A percentile compares a stretch with the other conserved stretches of the same genome.
These are phyloP conservation scores for Gobius niger DNA, from an alignment of 2,113 vertebrate species.

Conservation along the genomic window DNA sequence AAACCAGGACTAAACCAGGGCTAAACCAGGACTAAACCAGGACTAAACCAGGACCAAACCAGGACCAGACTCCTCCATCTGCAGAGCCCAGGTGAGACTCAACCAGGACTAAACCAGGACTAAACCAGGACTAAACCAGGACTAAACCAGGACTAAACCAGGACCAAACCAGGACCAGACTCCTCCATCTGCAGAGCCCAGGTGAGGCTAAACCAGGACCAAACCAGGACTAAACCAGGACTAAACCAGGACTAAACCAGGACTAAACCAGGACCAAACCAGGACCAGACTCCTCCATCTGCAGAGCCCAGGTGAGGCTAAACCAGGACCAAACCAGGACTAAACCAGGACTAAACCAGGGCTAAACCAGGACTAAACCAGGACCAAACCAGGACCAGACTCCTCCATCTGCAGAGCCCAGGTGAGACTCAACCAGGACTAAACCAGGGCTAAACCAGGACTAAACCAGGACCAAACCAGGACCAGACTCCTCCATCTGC, in stretches of 20 bases:
- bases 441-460: neutral
- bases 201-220: too few relatives aligned
- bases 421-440: neutral
- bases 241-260: neutral
- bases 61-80: neutral
- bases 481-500: neutral
- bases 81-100: too few relatives aligned
- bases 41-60: neutral
- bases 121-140: neutral
- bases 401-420: too few relatives aligned
- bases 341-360: neutral
- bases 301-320: too few relatives aligned
- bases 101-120: neutral
- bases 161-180: neutral
- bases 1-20: neutral
- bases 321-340: neutral
- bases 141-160: slow-evolving; percentile 1
- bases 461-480: neutral
- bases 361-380: neutral
- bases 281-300: neutral
- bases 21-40: neutral
- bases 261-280: neutral
- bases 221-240: neutral
- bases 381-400: neutral
- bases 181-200: too few relatives aligned